Conservation (phyloP, 2,888 invertebrate genomes). For the Balanococcus diminutus region DNA sequence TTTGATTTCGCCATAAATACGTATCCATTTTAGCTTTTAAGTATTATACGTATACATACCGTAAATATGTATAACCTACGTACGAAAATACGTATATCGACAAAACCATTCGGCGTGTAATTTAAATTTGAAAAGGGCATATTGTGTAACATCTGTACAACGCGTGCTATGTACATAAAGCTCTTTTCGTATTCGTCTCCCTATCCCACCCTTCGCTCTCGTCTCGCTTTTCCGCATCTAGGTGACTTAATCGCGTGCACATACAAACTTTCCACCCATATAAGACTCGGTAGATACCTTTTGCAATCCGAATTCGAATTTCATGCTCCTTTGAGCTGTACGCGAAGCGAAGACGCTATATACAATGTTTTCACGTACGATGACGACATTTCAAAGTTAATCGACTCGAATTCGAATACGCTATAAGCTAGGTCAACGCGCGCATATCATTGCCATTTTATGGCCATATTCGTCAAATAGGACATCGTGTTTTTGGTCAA, state of each 20-base stretch:
- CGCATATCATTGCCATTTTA: not conserved
- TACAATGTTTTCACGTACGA: not conserved
- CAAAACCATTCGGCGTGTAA: constrained; percentile 37
- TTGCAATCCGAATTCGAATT: not conserved
- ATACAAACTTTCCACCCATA: not conserved
- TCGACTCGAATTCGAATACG: constrained; percentile 13
- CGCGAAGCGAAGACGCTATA: not conserved
- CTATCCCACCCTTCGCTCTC: not conserved
- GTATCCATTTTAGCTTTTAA: not conserved
- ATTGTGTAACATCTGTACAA: constrained; percentile 37
- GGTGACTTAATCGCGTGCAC: constrained; percentile 21
- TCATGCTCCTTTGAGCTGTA: not conserved
- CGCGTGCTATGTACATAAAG: constrained; percentile 33
- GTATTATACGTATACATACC: not conserved
- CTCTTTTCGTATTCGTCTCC: not conserved
- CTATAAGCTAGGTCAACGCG: not conserved
- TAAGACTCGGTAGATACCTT: not conserved
- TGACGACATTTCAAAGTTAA: constrained; percentile 7
- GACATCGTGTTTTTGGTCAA: not conserved
- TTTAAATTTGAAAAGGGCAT: constrained; percentile 35
- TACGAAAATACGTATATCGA: not conserved
- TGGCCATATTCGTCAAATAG: not conserved
- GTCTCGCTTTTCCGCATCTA: not conserved
- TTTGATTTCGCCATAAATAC: constrained; percentile 23
- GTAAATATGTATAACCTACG: not conserved